Base-by-base conservation (phyloP, 2,113 vertebrate genomes). In the Catharus minimus region DNA sequence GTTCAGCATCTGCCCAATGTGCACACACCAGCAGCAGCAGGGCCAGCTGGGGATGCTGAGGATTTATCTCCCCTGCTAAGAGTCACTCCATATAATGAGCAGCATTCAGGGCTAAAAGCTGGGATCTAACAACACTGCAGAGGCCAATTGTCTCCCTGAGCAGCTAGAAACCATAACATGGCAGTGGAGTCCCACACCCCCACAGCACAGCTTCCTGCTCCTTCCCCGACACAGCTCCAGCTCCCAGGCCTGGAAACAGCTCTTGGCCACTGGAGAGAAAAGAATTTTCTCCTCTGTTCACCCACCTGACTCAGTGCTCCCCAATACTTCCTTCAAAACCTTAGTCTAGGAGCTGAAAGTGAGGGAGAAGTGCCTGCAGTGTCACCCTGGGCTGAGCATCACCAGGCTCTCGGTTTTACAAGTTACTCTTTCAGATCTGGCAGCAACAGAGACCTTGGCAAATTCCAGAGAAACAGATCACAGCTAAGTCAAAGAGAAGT, bases 161-260 rank as follows among this genome's bases (percentile, higher is more conserved):
- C 78, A 95, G 76, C 7, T 2, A 83, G 61, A 80, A 88, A 84
- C 78, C 28, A 36, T 26, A 26, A 68, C 57, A 9, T 0, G 12
- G 69, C 58, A 46, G 41, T 33, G 76, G 33, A 74, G 80, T 88
- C 80, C 65, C 44, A 52, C 56, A 83, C 17, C 20, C 41, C 60
- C 80, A 21, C 10, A 3, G 64, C 0, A 0, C 79, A 30, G 76
- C 32, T 49, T 74, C 68, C 85, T 83, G 79, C 82, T 82, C 60
- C 82, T 67, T 90, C 68, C 39, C 60, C 43, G 24, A 71, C 85
- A 57, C 0, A 0, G 41, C 79, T 92, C 88, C 92, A 95, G 88
- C 65, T 86, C 87, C 60, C 87, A 24, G 47, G 64, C 84, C 52
- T 91, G 82, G 90, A 91, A 92, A 43, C 61, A 39, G 55, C 57